phyloP scores from a whole-genome alignment of 2,888 invertebrate species.

The Cephus pygmeus region DNA sequence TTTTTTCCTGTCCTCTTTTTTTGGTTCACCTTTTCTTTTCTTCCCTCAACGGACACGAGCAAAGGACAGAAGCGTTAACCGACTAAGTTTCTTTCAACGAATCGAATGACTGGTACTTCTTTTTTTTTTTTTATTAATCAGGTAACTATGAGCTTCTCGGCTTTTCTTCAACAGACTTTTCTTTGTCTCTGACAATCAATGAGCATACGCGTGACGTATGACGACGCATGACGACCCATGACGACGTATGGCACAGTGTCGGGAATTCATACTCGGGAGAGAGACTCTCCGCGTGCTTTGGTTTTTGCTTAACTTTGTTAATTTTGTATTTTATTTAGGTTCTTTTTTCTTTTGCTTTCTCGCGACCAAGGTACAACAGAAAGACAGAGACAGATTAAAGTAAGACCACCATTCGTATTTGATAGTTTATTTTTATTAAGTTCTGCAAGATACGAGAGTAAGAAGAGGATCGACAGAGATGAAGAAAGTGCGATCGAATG shows the following conservation, averaged over 20 bases:
- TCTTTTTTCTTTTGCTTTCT: constrained; percentile 15
- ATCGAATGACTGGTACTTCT: no score
- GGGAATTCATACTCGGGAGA: neutral
- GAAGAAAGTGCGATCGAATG: neutral
- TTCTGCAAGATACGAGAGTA: constrained; percentile 26
- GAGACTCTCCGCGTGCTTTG: no score
- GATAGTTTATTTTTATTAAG: constrained; percentile 31
- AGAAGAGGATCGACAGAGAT: constrained; percentile 15
- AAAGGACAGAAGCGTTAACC: no score
- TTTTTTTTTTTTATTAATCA: no score
- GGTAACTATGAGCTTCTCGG: no score
- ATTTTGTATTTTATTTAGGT: constrained; percentile 27
- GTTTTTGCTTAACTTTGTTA: constrained; percentile 3
- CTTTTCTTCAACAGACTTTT: no score
- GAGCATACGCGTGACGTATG: neutral
- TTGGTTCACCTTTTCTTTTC: neutral
- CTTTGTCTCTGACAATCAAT: no score
- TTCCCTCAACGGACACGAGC: no score
- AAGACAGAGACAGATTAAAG: constrained; percentile 24
- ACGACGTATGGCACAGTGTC: constrained; percentile 21
- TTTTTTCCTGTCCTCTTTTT: neutral
- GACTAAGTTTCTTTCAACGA: no score
- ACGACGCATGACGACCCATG: neutral
- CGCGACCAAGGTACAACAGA: constrained; percentile 10
- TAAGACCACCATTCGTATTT: constrained; percentile 31